Base-by-base conservation (phyloP, 2,888 invertebrate species). In the Athrips mouffetella region DNA sequence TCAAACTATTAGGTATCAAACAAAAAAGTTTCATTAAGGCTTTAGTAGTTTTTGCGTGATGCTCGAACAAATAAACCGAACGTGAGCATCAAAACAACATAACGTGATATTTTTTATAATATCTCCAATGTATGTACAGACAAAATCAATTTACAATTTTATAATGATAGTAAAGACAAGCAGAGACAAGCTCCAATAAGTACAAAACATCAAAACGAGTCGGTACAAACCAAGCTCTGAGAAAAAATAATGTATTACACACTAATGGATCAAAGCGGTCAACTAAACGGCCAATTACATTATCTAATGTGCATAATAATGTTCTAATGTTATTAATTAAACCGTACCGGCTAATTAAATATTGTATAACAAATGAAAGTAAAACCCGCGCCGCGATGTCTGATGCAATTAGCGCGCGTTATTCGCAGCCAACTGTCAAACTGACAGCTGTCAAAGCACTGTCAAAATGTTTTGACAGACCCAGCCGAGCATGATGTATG, bases 281-380 rank as follows among this genome's bases (percentile, higher is more conserved):
- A 37, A 5, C 37, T 21, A 37, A 37, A 20, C 30, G 44, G 16
- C 2, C 21, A 31, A 45, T 21, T 30, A 45, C 30, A 30, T 29
- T 30, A 42, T 29, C 30, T 29, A 29, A 45, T 33, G 18, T 45
- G 33, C 27, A 20, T 31, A 45, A 31, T 31, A 33, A 45, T 13
- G 8, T 13, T 42, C 29, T 40, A 25, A 37, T 37, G 37, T 18
- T 37, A 37, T 37, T 37, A 37, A 37, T 37, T 37, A 42, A 23
- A 18, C 46, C 25, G 49, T 48, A 41, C 33, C 20, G n/a, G 18
- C 70, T 73, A 75, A 76, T 72, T 52, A 45, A 51, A 63, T 70
- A 68, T 82, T 81, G 79, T 80, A 74, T 79, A 83, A 83, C 76
- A 79, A 74, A 80, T 73, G 82, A 85, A 84, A 86, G 83, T 79